Evolutionary conservation across 2,888 invertebrate genomes (phyloP).

Genomic region (Acronicta alni): DNA sequence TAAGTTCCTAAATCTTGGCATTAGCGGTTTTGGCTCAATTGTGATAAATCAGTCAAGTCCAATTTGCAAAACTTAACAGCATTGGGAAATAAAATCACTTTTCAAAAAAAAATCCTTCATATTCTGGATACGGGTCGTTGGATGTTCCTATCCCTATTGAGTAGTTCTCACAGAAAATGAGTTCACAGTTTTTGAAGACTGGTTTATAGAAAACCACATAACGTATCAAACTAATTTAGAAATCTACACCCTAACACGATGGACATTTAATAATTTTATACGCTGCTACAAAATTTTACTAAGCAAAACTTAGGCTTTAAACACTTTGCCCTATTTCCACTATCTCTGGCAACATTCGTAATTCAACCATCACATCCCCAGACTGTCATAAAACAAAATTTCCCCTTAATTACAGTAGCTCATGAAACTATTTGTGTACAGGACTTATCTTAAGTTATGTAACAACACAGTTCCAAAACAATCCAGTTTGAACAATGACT

Average conservation of each 20-base stretch:
- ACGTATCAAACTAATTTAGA: background rate
- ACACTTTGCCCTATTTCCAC: conserved; percentile 33
- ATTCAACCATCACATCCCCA: conserved; percentile 41
- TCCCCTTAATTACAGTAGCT: conserved; percentile 50
- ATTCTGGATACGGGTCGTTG: no score
- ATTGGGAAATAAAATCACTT: no score
- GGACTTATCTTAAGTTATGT: conserved; percentile 59
- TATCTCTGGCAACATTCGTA: conserved; percentile 48
- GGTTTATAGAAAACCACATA: background rate
- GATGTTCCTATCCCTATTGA: no score
- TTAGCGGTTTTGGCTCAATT: no score
- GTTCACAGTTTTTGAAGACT: background rate
- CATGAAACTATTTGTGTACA: conserved; percentile 56
- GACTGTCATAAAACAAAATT: conserved; percentile 57
- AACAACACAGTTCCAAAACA: conserved; percentile 56
- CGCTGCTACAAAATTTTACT: conserved; percentile 31
- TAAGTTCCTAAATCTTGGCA: no score
- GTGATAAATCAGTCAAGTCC: no score
- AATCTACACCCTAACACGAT: conserved; percentile 6
- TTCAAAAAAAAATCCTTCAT: no score
- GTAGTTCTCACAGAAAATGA: no score
- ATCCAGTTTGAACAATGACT: conserved; percentile 61
- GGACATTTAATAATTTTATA: conserved; percentile 40
- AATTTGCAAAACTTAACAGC: no score
- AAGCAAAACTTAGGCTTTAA: conserved; percentile 41